A percentile compares a stretch with the other conserved stretches of the same genome.
phyloP scores from a whole-genome alignment of 2,113 vertebrate species.

The Burhinus oedicnemus region DNA sequence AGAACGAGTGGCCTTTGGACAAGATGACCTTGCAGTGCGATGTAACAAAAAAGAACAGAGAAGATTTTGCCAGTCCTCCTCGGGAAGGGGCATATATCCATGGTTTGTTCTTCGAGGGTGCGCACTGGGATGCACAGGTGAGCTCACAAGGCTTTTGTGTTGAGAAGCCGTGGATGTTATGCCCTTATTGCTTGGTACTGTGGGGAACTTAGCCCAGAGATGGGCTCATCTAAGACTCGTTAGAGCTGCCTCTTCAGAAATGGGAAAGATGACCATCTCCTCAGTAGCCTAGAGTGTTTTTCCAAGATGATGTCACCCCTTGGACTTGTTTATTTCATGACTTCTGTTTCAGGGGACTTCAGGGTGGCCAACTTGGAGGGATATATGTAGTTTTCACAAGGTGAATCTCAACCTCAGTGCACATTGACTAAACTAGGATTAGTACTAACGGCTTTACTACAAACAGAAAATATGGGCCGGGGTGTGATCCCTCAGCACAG shows the following conservation, averaged over 20 bases:
- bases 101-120: conserved; percentile 93
- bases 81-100: conserved; percentile 91
- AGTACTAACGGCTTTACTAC: not conserved
- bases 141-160: not conserved
- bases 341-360: not conserved
- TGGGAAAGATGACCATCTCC: not conserved
- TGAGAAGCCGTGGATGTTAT: not conserved
- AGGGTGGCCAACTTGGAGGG: too few species aligned
- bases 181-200: not conserved
- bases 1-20: conserved; percentile 93
- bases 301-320: not conserved
- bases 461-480: not conserved
- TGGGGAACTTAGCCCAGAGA: not conserved
- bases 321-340: not conserved
- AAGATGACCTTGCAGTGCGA: conserved; percentile 91
- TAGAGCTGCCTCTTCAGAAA: not conserved
- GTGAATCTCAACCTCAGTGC: not conserved
- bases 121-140: conserved; percentile 92
- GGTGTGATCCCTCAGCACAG: not conserved
- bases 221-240: not conserved
- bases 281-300: not conserved
- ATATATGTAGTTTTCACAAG: not conserved
- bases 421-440: not conserved
- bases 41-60: conserved; percentile 88
- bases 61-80: conserved; percentile 85